Evolutionary conservation across 1,140 invertebrate genomes (phyloP), one percentile per base, ranked within the genome.

Genomic region (Nasonia giraulti): DNA sequence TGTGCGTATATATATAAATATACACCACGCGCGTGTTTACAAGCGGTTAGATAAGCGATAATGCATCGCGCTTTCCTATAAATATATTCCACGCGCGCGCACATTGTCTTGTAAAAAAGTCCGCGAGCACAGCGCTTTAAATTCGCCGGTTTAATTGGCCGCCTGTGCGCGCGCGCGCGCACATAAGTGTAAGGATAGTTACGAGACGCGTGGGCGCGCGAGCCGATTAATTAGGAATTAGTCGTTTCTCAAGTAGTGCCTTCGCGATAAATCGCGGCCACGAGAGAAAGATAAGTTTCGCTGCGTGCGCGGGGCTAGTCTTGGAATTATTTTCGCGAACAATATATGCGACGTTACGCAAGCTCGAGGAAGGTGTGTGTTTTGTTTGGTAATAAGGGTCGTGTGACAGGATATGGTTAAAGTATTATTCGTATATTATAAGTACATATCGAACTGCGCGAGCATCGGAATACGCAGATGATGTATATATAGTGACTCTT

Each of bases 201-300:
- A 50, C 40, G 40, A 37, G 23, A 82, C 31, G 33, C 44, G 82
- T 77, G 62, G 73, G 82, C 82, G 82, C 50, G 50, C 74, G 37
- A 83, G 82, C 31, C 74, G 73, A 83, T 83, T 83, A 83, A 83
- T 83, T 83, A 83, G 37, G 74, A 83, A 83, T 83, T 83, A 83
- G 82, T 50, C n/a, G 82, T 77, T 31, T 37, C 33, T 55, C 12
- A 17, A 66, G 55, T 62, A 66, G 55, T 62, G n/a, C 55, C 55
- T 50, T n/a, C 27, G 50, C 40, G 80, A 82, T 82, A 75, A 82
- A 82, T 82, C 71, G 7, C n/a, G n/a, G 44, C 55, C 33, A 8
- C 81, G 31, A 62, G 23, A 62, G 14, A 76, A 82, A 55, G 50
- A 55, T 55, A 55, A 55, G 11, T 37, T 37, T 37, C 5, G 17